Evolutionary conservation across 1,140 invertebrate genomes (phyloP).

Genomic region (Neodiprion lecontei): DNA sequence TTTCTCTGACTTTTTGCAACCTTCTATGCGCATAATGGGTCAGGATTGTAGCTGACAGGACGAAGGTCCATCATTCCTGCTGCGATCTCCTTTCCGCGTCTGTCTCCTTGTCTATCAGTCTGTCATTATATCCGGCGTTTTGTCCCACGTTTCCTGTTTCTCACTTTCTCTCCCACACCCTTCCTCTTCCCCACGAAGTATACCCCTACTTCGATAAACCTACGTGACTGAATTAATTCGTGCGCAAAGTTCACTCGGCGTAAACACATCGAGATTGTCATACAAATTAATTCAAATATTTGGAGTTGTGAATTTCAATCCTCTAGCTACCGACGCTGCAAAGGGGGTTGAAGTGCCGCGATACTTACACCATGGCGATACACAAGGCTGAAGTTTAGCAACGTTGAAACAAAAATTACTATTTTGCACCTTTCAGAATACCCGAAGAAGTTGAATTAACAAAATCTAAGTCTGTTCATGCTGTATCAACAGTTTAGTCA

Average conservation of each 20-base stretch:
- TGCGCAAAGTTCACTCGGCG: background rate
- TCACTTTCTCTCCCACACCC: background rate
- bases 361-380: too few species aligned
- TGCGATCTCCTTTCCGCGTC: too few species aligned
- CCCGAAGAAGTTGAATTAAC: background rate
- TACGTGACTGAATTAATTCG: slow-evolving; percentile 11
- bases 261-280: slow-evolving; percentile 13
- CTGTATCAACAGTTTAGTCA: too few species aligned
- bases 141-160: background rate
- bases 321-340: background rate
- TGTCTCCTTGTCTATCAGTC: too few species aligned
- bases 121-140: too few species aligned
- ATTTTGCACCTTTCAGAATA: background rate
- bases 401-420: background rate
- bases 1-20: too few species aligned
- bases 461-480: background rate
- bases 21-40: too few species aligned
- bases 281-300: slow-evolving; percentile 22
- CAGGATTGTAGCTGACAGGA: too few species aligned
- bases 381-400: background rate
- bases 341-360: background rate
- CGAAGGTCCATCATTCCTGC: too few species aligned
- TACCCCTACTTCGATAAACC: slow-evolving; percentile 9
- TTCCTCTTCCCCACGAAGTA: background rate
- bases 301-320: slow-evolving; percentile 11